These are phyloP conservation scores for Alectura lathami DNA, from an alignment of 2,113 vertebrate species.

Conservation along the genomic window DNA sequence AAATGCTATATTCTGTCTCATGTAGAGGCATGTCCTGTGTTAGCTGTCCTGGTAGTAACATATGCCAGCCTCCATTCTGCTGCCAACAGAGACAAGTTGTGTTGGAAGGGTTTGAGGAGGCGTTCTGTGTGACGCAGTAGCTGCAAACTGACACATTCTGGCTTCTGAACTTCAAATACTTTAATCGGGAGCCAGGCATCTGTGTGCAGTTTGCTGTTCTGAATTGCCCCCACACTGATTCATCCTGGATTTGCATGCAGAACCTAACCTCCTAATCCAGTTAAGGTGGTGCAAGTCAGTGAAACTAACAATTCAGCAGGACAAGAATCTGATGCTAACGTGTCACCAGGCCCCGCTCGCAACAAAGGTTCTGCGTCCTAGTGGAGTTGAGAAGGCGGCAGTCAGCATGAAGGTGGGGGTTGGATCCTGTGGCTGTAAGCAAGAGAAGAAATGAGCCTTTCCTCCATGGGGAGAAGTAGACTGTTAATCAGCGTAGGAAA, in stretches of 20 bases:
- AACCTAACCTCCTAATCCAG: not conserved
- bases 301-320: not conserved
- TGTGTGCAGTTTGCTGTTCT: not conserved
- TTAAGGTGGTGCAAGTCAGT: not conserved
- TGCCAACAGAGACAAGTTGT: not conserved
- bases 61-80: not conserved
- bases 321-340: not conserved
- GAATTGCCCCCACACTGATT: not conserved
- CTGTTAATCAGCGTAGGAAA: not conserved
- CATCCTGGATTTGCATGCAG: not conserved
- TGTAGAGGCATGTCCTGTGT: not conserved
- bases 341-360: fast-evolving
- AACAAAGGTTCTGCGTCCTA: not conserved
- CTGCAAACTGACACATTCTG: not conserved
- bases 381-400: not conserved
- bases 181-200: not conserved
- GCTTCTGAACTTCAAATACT: not conserved
- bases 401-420: not conserved
- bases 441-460: not conserved
- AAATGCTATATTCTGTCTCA: not conserved
- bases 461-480: not conserved
- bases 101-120: not conserved
- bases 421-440: not conserved
- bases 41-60: not conserved
- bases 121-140: not conserved